Base-by-base conservation (phyloP, 2,113 vertebrate genomes). In the Ceratotherium simum region DNA sequence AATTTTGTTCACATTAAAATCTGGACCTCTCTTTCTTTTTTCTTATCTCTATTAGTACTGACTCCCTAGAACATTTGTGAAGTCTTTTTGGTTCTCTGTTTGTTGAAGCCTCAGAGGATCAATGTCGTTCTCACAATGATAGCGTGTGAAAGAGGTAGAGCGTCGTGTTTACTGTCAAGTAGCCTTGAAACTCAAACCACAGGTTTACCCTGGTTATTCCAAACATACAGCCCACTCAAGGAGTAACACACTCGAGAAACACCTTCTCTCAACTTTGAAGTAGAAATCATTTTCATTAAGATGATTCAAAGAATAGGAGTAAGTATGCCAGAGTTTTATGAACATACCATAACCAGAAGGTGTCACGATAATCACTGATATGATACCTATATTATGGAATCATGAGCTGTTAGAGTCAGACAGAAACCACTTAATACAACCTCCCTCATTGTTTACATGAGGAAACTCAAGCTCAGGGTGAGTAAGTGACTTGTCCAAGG, bases 1-100 rank as follows among this genome's bases (percentile, higher is more conserved):
- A 73, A 78, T 36, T 70, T 92, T 94, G 48, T 13, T 92, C 27
- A 83, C 2, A 75, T 78, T 94, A 90, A 92, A 84, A 72, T 79
- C 33, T 72, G 8, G 33, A 73, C 6, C 13, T 95, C 25, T 58
- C 3, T 75, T 62, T 33, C 39, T 46, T 6, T n/a, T n/a, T 69
- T 82, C 56, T 11, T 39, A 31, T 84, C 27, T 81, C 12, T 93
- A 23, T 39, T 80, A 69, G 14, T 76, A 58, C 12, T 14, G 5
- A 70, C 4, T 39, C 3, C 20, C 91, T 90, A 62, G 9, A 20
- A 70, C 10, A 90, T 82, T 48, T 95, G 20, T 84, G 9, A 93
- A 10, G 25, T 60, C 5, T 27, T 51, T 73, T 69, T 87, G 62
- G 0, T 48, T 3, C 10, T 96, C 36, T 58, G 11, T 51, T 56